These are phyloP conservation scores for Allacma fusca DNA, from an alignment of 2,888 invertebrate genomes.

Conservation along the genomic window DNA sequence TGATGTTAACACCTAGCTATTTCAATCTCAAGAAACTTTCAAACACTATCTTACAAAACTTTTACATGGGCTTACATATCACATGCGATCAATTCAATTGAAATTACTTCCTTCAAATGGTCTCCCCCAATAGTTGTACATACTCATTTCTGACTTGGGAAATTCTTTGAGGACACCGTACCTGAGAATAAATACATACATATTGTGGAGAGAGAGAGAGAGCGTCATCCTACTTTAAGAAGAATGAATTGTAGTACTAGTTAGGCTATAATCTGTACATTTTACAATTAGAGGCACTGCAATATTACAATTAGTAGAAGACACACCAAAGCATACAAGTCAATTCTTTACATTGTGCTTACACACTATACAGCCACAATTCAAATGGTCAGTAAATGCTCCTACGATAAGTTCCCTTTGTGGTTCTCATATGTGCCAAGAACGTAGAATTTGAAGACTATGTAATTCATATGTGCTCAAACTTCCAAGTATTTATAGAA, in stretches of 20 bases:
- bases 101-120: conserved; percentile 6
- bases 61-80: neutral
- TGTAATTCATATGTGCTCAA: neutral
- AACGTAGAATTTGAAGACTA: neutral
- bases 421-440: neutral
- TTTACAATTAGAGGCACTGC: neutral
- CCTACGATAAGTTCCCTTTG: neutral
- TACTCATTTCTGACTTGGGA: neutral
- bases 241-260: too few species aligned
- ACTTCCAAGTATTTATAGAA: conserved; percentile 14
- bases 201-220: neutral
- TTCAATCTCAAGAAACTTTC: conserved; percentile 10
- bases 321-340: conserved; percentile 8
- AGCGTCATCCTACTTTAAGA: neutral
- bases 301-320: neutral
- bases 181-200: neutral
- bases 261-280: too few species aligned
- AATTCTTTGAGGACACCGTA: too few species aligned
- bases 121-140: neutral
- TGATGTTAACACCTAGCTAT: neutral
- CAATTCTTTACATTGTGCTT: neutral
- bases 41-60: neutral
- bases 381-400: conserved; percentile 4
- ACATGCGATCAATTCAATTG: conserved; percentile 6
- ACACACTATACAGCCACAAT: neutral